Percentiles rank a stretch among this genome's conserved stretches.
phyloP scores from a whole-genome alignment of 1,140 invertebrate genomes.

The Cotesia vestalis region DNA sequence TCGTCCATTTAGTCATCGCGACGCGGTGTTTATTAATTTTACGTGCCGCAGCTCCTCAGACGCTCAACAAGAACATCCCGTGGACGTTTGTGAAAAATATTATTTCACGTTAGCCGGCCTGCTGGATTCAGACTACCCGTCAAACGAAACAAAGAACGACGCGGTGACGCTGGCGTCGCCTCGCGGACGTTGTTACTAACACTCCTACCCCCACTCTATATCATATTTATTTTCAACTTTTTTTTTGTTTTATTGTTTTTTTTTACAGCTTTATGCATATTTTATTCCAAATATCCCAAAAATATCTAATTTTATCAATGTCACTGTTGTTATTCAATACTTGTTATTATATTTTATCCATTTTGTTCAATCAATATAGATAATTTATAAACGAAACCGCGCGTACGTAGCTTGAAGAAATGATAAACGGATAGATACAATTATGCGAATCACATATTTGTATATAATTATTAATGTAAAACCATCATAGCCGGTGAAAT shows the following conservation, averaged over 20 bases:
- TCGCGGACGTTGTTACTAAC: slow-evolving; percentile 25
- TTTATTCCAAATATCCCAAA: neutral
- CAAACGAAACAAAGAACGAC: slow-evolving; percentile 66
- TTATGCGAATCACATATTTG: neutral
- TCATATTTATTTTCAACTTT: neutral
- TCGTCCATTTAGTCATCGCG: slow-evolving; percentile 27
- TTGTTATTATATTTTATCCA: neutral
- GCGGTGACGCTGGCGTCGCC: slow-evolving; percentile 53
- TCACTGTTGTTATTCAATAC: too few species aligned
- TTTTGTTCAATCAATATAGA: neutral
- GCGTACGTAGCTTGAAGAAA: neutral
- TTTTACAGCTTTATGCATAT: too few species aligned
- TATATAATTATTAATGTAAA: neutral
- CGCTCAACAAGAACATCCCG: slow-evolving; percentile 10
- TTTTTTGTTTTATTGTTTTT: neutral
- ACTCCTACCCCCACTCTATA: slow-evolving; percentile 4
- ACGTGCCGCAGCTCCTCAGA: neutral
- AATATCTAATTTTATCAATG: too few species aligned
- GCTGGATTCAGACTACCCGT: slow-evolving; percentile 58
- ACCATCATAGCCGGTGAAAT: too few species aligned
- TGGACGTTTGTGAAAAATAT: slow-evolving; percentile 3
- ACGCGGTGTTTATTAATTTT: slow-evolving; percentile 4
- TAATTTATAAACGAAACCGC: neutral
- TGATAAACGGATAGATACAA: neutral
- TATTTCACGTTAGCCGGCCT: slow-evolving; percentile 54